phyloP scores from a whole-genome alignment of 2,113 vertebrate species.

The Hippoglossus stenolepis region DNA sequence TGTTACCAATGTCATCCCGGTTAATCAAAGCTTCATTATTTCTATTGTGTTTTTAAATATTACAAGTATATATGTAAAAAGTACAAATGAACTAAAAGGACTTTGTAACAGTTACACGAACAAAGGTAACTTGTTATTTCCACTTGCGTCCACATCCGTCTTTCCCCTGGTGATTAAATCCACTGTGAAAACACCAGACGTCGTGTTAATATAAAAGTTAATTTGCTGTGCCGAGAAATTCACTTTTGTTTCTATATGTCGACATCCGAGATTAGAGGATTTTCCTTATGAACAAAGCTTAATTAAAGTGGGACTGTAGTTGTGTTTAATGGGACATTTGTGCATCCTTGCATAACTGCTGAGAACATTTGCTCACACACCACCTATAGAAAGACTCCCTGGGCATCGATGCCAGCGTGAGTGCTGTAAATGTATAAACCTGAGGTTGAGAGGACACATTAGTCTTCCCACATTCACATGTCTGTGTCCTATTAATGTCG shows the following conservation, averaged over 20 bases:
- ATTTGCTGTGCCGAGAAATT: slow-evolving; percentile 37
- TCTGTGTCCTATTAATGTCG: slow-evolving; percentile 4
- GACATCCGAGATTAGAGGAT: slow-evolving; percentile 18
- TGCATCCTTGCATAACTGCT: neutral
- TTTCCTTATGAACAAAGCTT: slow-evolving; percentile 24
- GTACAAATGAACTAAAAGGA: no score
- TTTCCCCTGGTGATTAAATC: no score
- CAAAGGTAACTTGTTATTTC: no score
- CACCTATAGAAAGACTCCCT: slow-evolving; percentile 4
- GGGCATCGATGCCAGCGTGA: neutral
- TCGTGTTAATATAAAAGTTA: neutral
- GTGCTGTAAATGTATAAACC: neutral
- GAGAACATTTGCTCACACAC: slow-evolving; percentile 5
- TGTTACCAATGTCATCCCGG: no score
- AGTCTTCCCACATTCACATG: neutral
- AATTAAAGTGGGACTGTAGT: slow-evolving; percentile 43
- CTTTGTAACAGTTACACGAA: no score
- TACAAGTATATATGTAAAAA: no score
- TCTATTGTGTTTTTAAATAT: no score
- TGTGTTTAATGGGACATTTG: slow-evolving; percentile 36
- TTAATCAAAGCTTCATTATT: no score
- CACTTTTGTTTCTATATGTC: slow-evolving; percentile 13
- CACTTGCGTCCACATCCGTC: no score
- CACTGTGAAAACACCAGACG: no score
- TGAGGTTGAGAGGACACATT: slow-evolving; percentile 10